Evolutionary conservation across 92 coral and sea anemone species (phyloP).

Genomic region (Chrysogorgia sp.): DNA sequence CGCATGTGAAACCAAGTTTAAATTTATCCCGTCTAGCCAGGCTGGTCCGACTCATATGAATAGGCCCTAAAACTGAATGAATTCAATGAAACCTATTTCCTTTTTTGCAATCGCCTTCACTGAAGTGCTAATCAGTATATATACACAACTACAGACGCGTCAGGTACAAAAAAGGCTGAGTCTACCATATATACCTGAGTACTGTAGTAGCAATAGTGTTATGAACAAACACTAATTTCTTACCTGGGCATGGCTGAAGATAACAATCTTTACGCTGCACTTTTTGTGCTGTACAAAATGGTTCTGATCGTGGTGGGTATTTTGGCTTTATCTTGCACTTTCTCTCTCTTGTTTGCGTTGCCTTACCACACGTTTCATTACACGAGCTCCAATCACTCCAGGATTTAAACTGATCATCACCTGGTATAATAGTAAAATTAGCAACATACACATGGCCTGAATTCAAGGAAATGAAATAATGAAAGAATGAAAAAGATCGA

Average conservation of each 20-base stretch:
- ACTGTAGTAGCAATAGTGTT: too few relatives aligned
- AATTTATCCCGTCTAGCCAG: too few relatives aligned
- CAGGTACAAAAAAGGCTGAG: too few relatives aligned
- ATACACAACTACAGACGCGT: too few relatives aligned
- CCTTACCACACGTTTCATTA: conserved; percentile 12
- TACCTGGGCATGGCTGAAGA: conserved; percentile 14
- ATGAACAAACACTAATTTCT: neutral
- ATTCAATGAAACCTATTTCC: too few relatives aligned
- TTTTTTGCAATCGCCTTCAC: too few relatives aligned
- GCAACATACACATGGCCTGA: neutral
- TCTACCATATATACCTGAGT: too few relatives aligned
- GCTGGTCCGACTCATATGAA: too few relatives aligned
- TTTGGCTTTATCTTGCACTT: neutral
- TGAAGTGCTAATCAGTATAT: too few relatives aligned
- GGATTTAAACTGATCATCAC: neutral
- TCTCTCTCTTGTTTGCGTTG: neutral
- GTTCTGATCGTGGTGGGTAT: neutral
- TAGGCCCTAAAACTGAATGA: too few relatives aligned
- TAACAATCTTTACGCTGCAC: neutral
- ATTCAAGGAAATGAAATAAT: neutral
- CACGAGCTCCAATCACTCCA: conserved; percentile 26
- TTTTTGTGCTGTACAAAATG: neutral
- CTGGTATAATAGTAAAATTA: conserved; percentile 4
- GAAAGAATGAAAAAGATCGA: too few relatives aligned
- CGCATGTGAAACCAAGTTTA: too few relatives aligned